phyloP scores from a whole-genome alignment of 2,888 invertebrate species.

The Plagodis pulveraria region DNA sequence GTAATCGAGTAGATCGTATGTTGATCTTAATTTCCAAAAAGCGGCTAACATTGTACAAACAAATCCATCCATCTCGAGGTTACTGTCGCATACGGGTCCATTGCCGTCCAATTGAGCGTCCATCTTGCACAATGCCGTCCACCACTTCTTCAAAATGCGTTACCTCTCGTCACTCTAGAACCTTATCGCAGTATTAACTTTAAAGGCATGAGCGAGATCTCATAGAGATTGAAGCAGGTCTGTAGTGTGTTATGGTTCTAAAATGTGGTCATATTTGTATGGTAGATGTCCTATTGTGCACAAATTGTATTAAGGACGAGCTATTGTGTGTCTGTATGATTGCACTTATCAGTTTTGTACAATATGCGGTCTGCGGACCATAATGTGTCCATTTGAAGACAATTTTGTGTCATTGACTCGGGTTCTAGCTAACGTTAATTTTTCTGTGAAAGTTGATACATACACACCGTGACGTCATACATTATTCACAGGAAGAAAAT shows the following conservation, averaged over 20 bases:
- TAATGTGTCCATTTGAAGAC: constrained; percentile 17
- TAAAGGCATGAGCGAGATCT: background rate
- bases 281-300: constrained; percentile 33
- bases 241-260: constrained; percentile 9
- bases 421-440: background rate
- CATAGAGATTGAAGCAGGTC: background rate
- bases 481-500: too few species aligned
- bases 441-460: background rate
- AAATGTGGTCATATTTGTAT: background rate
- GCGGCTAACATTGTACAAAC: constrained; percentile 21
- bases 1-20: background rate
- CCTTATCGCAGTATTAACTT: background rate
- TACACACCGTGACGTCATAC: too few species aligned
- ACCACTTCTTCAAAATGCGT: constrained; percentile 16
- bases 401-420: constrained; percentile 23
- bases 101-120: constrained; percentile 40
- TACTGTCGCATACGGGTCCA: constrained; percentile 38
- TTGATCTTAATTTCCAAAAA: constrained; percentile 10
- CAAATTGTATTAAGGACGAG: constrained; percentile 33
- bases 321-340: constrained; percentile 20
- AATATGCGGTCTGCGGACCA: constrained; percentile 19
- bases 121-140: constrained; percentile 41
- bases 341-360: constrained; percentile 16
- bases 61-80: constrained; percentile 18
- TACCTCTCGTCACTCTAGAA: background rate